Percentiles rank a stretch among this genome's conserved stretches.
Conservation (phyloP, 2,113 vertebrate genomes). For the Gallinago jamesoni region DNA sequence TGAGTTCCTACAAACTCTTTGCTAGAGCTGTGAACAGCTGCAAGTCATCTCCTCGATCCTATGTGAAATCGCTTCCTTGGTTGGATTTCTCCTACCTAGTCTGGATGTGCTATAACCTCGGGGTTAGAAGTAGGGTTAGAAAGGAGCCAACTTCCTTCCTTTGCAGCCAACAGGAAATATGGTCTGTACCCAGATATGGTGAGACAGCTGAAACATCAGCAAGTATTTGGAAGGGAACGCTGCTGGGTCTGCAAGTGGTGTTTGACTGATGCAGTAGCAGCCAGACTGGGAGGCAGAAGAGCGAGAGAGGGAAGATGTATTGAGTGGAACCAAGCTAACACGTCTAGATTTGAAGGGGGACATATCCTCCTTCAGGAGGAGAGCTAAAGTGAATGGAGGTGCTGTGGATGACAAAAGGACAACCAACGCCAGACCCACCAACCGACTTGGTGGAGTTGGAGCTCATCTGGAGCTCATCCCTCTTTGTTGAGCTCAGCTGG, state of each 20-base stretch:
- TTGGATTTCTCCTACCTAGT: background rate
- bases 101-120: background rate
- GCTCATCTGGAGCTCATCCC: no score
- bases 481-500: background rate
- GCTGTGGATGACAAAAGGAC: background rate
- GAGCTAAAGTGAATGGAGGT: background rate
- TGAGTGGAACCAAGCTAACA: background rate
- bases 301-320: background rate
- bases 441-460: background rate
- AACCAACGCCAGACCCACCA: background rate
- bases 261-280: background rate
- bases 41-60: background rate
- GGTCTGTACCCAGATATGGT: background rate
- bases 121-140: background rate
- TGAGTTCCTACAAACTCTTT: background rate
- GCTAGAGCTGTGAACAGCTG: conserved; percentile 42
- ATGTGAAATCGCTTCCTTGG: conserved; percentile 7
- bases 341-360: background rate
- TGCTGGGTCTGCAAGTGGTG: background rate
- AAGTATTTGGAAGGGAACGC: background rate
- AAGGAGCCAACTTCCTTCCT: conserved; percentile 2
- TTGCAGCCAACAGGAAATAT: background rate
- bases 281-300: background rate
- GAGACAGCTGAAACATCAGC: background rate
- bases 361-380: background rate